phyloP scores from a whole-genome alignment of 2,888 invertebrate genomes.

The Acanthosepion lycidas region DNA sequence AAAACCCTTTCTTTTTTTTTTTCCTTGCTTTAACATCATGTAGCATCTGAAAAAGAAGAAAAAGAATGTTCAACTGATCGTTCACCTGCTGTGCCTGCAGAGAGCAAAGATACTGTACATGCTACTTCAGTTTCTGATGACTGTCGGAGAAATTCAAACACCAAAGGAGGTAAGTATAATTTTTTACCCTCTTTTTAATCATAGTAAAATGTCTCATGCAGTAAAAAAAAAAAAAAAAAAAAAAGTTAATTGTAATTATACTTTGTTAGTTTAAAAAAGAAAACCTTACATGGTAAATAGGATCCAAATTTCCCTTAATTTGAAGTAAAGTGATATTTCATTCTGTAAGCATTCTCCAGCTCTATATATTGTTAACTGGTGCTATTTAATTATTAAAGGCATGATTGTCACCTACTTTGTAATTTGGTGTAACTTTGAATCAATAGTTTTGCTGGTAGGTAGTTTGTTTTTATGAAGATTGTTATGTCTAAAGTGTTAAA shows the following conservation, averaged over 20 bases:
- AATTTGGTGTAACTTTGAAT: not conserved
- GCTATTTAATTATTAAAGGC: too few species aligned
- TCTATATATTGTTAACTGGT: too few species aligned
- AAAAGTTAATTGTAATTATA: too few species aligned
- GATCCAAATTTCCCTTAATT: too few species aligned
- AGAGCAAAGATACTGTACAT: slow-evolving; percentile 47
- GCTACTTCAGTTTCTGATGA: slow-evolving; percentile 48
- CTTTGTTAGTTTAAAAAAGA: too few species aligned
- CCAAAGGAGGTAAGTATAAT: slow-evolving; percentile 52
- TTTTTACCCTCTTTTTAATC: not conserved
- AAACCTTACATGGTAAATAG: too few species aligned
- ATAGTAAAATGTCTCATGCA: not conserved
- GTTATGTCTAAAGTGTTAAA: not conserved
- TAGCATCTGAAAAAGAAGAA: slow-evolving; percentile 49
- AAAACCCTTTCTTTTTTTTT: not conserved
- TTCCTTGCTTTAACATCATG: not conserved
- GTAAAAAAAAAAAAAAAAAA: too few species aligned
- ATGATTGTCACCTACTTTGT: too few species aligned
- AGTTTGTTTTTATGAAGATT: not conserved
- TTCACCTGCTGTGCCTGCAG: slow-evolving; percentile 45
- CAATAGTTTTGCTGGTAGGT: not conserved
- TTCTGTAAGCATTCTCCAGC: too few species aligned
- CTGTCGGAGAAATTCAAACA: slow-evolving; percentile 55
- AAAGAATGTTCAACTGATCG: not conserved
- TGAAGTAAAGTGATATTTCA: too few species aligned